Conservation (phyloP, 2,888 invertebrate genomes). For the Agrotis segetum region DNA sequence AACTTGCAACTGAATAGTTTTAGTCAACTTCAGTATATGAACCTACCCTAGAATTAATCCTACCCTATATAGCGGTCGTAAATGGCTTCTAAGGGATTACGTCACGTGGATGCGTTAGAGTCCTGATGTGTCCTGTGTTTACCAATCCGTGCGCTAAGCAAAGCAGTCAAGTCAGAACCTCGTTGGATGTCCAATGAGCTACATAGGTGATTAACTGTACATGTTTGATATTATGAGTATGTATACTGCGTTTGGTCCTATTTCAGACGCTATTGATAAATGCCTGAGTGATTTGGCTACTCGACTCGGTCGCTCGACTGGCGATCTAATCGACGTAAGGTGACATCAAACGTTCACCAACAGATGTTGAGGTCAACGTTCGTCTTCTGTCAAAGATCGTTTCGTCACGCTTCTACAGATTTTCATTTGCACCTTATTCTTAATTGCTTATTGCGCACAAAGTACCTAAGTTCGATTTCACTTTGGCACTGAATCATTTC, state of each 20-base stretch:
- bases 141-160: slow-evolving; percentile 12
- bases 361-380: background rate
- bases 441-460: slow-evolving; percentile 49
- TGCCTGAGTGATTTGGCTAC: background rate
- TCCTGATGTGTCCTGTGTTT: background rate
- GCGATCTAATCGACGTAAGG: slow-evolving; percentile 7
- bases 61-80: background rate
- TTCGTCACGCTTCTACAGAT: background rate
- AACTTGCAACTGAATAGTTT: background rate
- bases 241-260: background rate
- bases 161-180: slow-evolving; percentile 19
- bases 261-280: slow-evolving; percentile 3
- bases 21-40: background rate
- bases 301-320: background rate
- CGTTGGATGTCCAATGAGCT: slow-evolving; percentile 15
- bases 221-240: slow-evolving; percentile 9
- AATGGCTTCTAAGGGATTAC: slow-evolving; percentile 32
- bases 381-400: background rate
- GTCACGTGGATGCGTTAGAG: background rate
- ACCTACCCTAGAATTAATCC: no score
- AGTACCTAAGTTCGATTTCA: slow-evolving; percentile 55
- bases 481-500: slow-evolving; percentile 68
- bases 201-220: background rate
- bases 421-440: slow-evolving; percentile 6
- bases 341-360: background rate